Conservation (phyloP, 2,888 invertebrate genomes). For the Cyclophora albipunctata region DNA sequence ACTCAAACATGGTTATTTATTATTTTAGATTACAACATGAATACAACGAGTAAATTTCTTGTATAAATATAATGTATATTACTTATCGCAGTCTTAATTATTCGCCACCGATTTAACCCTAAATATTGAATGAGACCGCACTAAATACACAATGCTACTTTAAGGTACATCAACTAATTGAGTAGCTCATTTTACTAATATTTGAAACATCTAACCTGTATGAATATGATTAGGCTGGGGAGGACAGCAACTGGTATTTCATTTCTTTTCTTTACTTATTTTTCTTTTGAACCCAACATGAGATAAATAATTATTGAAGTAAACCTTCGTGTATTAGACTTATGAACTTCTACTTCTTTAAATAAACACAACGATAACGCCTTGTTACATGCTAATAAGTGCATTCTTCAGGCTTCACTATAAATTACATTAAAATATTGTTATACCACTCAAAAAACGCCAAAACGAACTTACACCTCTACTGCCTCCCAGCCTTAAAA, state of each 20-base stretch:
- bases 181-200: slow-evolving; percentile 33
- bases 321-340: no score
- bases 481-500: slow-evolving; percentile 20
- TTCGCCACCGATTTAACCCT: slow-evolving; percentile 51
- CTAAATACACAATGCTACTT: slow-evolving; percentile 20
- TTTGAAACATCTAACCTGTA: slow-evolving; percentile 47
- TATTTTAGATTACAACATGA: slow-evolving; percentile 12
- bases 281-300: no score
- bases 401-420: no score
- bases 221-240: slow-evolving; percentile 15
- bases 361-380: no score
- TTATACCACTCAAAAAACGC: no score
- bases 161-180: slow-evolving; percentile 7
- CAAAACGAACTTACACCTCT: no score
- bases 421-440: no score
- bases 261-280: no score
- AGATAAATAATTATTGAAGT: no score
- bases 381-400: no score
- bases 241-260: background rate
- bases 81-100: slow-evolving; percentile 60
- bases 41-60: slow-evolving; percentile 53
- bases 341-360: no score
- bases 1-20: no score
- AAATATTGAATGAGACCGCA: slow-evolving; percentile 39
- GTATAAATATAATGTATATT: slow-evolving; percentile 30